Conservation (phyloP, 2,797 vertebrate genomes). For the Pangasius macronema region DNA sequence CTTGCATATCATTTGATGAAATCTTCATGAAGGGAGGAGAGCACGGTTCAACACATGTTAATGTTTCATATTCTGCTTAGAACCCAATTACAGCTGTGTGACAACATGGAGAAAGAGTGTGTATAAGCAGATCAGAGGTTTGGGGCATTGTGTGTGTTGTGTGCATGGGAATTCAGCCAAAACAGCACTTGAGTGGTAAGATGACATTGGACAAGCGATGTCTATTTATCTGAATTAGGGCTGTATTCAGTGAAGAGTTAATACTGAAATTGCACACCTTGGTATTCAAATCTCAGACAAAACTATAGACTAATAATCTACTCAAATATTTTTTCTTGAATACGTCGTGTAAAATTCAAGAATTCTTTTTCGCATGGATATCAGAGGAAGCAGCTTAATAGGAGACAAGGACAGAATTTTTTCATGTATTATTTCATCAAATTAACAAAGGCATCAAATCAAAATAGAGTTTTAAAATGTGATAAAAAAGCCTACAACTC, state of each 20-base stretch:
- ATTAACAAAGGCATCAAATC: not conserved
- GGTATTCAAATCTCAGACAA: not conserved
- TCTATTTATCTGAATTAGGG: not conserved
- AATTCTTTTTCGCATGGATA: not conserved
- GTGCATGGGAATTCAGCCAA: not conserved
- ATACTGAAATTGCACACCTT: not conserved
- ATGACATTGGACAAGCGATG: not conserved
- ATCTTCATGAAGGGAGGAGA: conserved; percentile 71
- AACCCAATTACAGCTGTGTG: conserved; percentile 65
- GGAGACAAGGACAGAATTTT: not conserved
- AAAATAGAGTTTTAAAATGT: not conserved
- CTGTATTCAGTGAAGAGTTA: not conserved
- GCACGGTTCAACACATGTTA: conserved; percentile 67
- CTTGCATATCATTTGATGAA: conserved; percentile 71
- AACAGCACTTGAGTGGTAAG: not conserved
- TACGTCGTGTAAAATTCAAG: not conserved
- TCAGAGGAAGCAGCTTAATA: not conserved
- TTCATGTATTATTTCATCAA: not conserved
- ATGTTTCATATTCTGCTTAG: conserved; percentile 72
- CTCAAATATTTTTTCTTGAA: not conserved
- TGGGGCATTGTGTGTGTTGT: not conserved
- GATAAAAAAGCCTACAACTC: not conserved
- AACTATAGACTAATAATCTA: not conserved
- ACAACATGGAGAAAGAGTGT: conserved; percentile 42
- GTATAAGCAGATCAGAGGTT: conserved; percentile 14